Evolutionary conservation across 2,888 invertebrate species (phyloP).

Genomic region (Trichacis sp.): DNA sequence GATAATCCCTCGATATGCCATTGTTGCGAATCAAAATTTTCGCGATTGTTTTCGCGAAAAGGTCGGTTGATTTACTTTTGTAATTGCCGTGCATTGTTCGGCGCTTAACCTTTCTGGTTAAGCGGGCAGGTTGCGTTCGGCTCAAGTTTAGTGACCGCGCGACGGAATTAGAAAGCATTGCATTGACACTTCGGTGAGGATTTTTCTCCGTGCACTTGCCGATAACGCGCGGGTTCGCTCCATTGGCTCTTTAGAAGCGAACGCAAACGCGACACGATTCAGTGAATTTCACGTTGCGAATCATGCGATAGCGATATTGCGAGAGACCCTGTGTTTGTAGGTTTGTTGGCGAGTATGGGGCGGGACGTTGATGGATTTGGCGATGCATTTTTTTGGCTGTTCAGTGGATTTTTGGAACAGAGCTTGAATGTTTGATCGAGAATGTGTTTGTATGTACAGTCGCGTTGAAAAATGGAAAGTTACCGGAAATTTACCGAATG

Average conservation of each 20-base stretch:
- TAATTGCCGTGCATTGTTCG: not conserved
- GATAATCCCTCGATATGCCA: not conserved
- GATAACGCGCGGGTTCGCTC: slow-evolving; percentile 29
- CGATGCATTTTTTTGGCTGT: slow-evolving; percentile 1
- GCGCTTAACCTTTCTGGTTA: not conserved
- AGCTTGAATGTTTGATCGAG: too few relatives aligned
- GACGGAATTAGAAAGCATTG: slow-evolving; percentile 43
- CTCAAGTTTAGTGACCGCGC: slow-evolving; percentile 43
- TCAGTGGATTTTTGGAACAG: not conserved
- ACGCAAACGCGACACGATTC: slow-evolving; percentile 8
- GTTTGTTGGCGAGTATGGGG: too few relatives aligned
- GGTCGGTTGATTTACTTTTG: slow-evolving; percentile 1
- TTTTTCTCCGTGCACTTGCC: slow-evolving; percentile 32
- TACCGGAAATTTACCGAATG: too few relatives aligned
- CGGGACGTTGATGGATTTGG: slow-evolving; percentile 8
- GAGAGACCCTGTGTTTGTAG: not conserved
- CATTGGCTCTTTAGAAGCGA: slow-evolving; percentile 14
- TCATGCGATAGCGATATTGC: slow-evolving; percentile 6
- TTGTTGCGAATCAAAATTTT: not conserved
- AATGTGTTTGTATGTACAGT: too few relatives aligned
- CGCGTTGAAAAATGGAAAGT: too few relatives aligned
- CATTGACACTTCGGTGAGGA: slow-evolving; percentile 40
- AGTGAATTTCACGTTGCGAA: slow-evolving; percentile 16
- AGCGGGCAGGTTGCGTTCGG: slow-evolving; percentile 26
- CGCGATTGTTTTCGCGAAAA: not conserved